Percentiles rank a stretch among this genome's conserved stretches.
These are phyloP conservation scores for Cyrtonyx montezumae DNA, from an alignment of 2,113 vertebrate genomes.

Conservation along the genomic window DNA sequence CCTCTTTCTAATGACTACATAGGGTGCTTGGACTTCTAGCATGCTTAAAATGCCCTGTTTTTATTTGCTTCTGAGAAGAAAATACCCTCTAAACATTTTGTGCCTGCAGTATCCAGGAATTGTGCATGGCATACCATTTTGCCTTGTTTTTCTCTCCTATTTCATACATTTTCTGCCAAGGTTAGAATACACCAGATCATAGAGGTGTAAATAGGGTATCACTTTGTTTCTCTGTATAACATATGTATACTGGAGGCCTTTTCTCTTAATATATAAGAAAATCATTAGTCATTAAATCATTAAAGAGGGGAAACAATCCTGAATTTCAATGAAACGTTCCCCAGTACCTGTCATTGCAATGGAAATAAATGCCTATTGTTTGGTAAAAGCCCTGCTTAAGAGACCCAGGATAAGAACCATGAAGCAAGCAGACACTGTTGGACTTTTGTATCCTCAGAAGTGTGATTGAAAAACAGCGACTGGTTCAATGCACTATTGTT, in stretches of 20 bases:
- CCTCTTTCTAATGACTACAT: not conserved
- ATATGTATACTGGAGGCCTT: not conserved
- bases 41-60: not conserved
- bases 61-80: not conserved
- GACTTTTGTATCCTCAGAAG: conserved; percentile 27
- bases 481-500: conserved; percentile 56
- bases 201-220: not conserved
- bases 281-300: not conserved
- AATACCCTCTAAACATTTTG: not conserved
- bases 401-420: not conserved
- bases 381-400: not conserved
- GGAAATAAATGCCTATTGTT: not conserved
- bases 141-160: not conserved
- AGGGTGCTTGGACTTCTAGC: not conserved
- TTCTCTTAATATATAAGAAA: not conserved
- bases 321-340: not conserved
- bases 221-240: not conserved
- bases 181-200: not conserved
- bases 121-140: not conserved
- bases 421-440: not conserved
- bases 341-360: not conserved
- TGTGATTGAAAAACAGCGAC: conserved; percentile 36
- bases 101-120: not conserved
- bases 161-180: not conserved
- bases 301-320: not conserved